Base-by-base conservation (phyloP, 2,113 vertebrate genomes). In the Hyla sarda region DNA sequence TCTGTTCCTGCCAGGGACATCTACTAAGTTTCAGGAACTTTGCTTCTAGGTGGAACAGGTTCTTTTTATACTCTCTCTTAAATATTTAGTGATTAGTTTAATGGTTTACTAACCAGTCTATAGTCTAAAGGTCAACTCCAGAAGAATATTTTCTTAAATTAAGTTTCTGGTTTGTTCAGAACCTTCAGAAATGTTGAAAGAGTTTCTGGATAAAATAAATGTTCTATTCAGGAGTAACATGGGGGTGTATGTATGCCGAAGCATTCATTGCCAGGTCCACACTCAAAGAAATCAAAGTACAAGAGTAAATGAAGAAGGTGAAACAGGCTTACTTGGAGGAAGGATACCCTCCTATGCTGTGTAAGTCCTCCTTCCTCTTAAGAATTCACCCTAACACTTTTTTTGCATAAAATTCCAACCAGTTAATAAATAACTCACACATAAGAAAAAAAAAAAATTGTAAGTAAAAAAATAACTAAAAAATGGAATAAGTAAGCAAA, bases 1-100 rank as follows among this genome's bases (percentile, higher is more conserved):
- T n/a, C n/a, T n/a, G n/a, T n/a, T n/a, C n/a, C n/a, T 69, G 58
- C 58, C 80, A 82, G 81, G 65, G 65, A 82, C 67, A 21, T 71
- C 54, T 45, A 71, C 47, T 41, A 48, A 82, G 45, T 60, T 82
- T n/a, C 62, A 32, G 45, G 41, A 82, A 50, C 58, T 67, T 6
- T 12, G n/a, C 60, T 58, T 16, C 19, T 83, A 12, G 37, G 12
- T 25, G 32, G 28, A 83, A 83, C 82, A 73, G 56, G 47, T 25
- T 21, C 52, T 30, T 67, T 56, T 58, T 74, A 73, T 83, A 73
- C 37, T 71, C 82, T 25, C 14, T 54, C 67, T 32, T 71, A 71
- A 82, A 72, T 52, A 54, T 83, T 82, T 82, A 54, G 48, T 45
- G 23, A 73, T 54, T 73, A 17, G 50, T 54, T 83, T 74, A 83